Percentiles rank a stretch among this genome's conserved stretches.
These are phyloP conservation scores for Synergus umbraculus DNA, from an alignment of 2,888 invertebrate species.

Conservation along the genomic window DNA sequence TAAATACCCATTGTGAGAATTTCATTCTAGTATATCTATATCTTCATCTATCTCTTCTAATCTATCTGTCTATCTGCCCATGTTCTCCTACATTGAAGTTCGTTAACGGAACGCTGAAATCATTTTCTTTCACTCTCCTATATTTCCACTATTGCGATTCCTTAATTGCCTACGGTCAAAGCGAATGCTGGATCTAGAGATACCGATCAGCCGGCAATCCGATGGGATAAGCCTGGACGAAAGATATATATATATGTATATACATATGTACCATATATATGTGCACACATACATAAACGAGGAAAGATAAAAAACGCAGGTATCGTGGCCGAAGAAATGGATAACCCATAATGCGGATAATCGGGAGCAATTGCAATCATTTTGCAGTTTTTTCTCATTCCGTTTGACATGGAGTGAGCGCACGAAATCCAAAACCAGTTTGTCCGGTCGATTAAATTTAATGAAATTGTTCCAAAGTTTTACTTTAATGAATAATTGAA, in stretches of 20 bases:
- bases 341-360: conserved; percentile 39
- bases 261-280: not conserved
- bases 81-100: conserved; percentile 21
- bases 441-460: not conserved
- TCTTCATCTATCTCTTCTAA: conserved; percentile 34
- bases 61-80: conserved; percentile 50
- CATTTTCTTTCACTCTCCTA: conserved; percentile 32
- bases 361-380: conserved; percentile 37
- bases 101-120: conserved; percentile 24
- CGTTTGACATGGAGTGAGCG: not conserved
- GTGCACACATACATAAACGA: not conserved
- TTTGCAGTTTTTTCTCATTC: conserved; percentile 13
- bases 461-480: not conserved
- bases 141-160: conserved; percentile 43
- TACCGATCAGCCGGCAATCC: conserved; percentile 55
- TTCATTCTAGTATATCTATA: not conserved
- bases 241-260: not conserved
- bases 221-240: conserved; percentile 47
- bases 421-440: not conserved
- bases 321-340: conserved; percentile 20
- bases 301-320: conserved; percentile 10
- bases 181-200: conserved; percentile 46
- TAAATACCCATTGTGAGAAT: not conserved
- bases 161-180: conserved; percentile 57
- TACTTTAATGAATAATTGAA: not conserved